phyloP scores from a whole-genome alignment of 1,140 invertebrate species.

The Drosophila yakuba region DNA sequence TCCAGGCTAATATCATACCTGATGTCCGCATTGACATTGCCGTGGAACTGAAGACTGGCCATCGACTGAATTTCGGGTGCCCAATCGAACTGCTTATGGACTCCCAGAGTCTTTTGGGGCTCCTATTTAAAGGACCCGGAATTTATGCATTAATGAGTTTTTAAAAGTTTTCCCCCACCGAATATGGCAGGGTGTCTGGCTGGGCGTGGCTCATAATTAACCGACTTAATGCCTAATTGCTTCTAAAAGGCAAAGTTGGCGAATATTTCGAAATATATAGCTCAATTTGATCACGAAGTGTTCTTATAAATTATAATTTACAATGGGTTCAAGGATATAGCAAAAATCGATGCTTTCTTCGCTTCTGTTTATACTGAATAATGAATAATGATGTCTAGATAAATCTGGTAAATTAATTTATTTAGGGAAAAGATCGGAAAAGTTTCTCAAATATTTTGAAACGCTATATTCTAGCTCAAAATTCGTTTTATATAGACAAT shows the following conservation, averaged over 20 bases:
- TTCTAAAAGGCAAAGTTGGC: constrained; percentile 14
- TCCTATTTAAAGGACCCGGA: constrained; percentile 58
- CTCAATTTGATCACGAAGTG: constrained; percentile 10
- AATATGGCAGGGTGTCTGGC: constrained; percentile 18
- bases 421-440: no score
- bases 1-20: constrained; percentile 45
- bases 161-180: constrained; percentile 69
- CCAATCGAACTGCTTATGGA: constrained; percentile 39
- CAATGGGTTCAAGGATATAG: constrained; percentile 7
- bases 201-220: constrained; percentile 47
- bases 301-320: constrained; percentile 1
- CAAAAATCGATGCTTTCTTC: neutral
- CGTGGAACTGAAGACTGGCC: constrained; percentile 66
- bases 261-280: constrained; percentile 22
- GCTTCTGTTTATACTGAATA: neutral
- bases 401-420: no score
- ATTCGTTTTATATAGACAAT: no score
- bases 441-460: no score
- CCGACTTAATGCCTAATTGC: constrained; percentile 53
- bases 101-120: neutral
- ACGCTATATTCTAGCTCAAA: no score
- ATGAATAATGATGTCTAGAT: constrained; percentile 7
- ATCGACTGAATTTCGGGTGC: constrained; percentile 23
- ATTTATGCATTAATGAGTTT: constrained; percentile 82
- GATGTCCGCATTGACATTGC: constrained; percentile 47